phyloP scores from a whole-genome alignment of 2,113 vertebrate genomes.

The Anas platyrhynchos region DNA sequence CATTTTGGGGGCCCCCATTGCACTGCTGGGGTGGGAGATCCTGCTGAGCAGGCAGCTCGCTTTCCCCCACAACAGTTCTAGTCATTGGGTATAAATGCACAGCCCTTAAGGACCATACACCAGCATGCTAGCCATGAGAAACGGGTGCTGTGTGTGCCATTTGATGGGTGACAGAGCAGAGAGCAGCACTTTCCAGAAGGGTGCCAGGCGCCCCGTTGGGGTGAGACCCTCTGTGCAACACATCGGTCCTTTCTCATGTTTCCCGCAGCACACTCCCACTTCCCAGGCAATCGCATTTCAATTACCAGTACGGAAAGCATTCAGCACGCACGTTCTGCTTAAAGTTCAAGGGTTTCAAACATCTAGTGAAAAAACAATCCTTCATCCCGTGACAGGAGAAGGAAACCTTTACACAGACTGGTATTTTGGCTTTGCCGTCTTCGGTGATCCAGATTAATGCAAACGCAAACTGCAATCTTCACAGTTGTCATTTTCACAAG shows the following conservation, averaged over 20 bases:
- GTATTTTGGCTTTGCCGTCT: neutral
- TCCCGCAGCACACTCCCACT: neutral
- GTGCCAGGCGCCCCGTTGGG: neutral
- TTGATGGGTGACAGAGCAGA: neutral
- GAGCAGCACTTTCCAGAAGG: neutral
- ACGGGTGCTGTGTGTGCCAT: rapidly evolving
- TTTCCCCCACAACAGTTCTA: neutral
- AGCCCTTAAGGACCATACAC: too few species aligned
- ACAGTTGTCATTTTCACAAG: neutral
- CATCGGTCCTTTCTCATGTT: neutral
- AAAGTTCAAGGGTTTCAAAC: conserved; percentile 27
- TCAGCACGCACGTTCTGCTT: neutral
- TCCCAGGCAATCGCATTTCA: neutral
- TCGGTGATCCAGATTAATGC: neutral
- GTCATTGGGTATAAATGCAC: neutral
- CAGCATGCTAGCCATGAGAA: neutral
- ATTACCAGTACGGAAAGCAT: neutral
- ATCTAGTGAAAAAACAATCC: neutral
- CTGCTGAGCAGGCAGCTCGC: neutral
- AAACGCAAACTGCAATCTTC: neutral
- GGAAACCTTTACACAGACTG: neutral
- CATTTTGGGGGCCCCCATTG: too few species aligned
- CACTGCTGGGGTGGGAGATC: too few species aligned
- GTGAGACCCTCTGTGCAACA: neutral
- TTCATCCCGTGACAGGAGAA: neutral